phyloP scores from a whole-genome alignment of 2,113 vertebrate genomes.

The Mugil cephalus region DNA sequence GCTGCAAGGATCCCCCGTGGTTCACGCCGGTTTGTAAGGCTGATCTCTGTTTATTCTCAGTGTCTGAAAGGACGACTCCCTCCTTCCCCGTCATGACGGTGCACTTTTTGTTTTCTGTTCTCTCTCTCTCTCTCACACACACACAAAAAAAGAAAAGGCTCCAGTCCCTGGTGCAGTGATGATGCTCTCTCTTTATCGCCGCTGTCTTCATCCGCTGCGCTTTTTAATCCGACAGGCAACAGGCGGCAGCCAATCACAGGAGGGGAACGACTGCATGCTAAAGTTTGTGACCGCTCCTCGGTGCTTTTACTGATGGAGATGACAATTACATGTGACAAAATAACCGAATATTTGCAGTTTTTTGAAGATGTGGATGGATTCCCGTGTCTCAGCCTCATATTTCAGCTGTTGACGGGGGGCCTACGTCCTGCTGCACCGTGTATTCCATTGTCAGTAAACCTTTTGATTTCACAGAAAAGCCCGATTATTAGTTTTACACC shows the following conservation, averaged over 20 bases:
- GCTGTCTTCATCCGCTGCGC: slow-evolving; percentile 75
- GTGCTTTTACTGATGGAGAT: not conserved
- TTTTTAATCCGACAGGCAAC: slow-evolving; percentile 93
- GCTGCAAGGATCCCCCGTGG: slow-evolving; percentile 67
- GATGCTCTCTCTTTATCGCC: slow-evolving; percentile 46
- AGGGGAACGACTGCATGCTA: slow-evolving; percentile 15
- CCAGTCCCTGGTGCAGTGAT: slow-evolving; percentile 85
- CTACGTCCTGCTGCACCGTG: too few relatives aligned
- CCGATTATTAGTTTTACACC: too few relatives aligned
- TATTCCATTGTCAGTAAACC: too few relatives aligned
- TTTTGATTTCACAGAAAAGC: too few relatives aligned
- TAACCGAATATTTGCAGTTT: not conserved
- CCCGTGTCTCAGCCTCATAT: too few relatives aligned
- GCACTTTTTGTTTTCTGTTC: slow-evolving; percentile 47
- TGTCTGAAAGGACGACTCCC: slow-evolving; percentile 86
- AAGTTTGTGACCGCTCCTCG: slow-evolving; percentile 25
- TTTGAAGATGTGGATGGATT: not conserved
- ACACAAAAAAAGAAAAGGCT: slow-evolving; percentile 46
- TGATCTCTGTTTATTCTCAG: slow-evolving; percentile 86
- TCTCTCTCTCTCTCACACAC: not conserved
- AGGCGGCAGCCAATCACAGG: slow-evolving; percentile 92
- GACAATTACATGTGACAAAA: not conserved
- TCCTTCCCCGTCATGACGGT: slow-evolving; percentile 92
- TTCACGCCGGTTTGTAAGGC: slow-evolving; percentile 58
- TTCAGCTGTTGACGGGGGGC: not conserved